Conservation (phyloP, 53 echinoderm and acorn worm species). For the Zoroaster sp. region DNA sequence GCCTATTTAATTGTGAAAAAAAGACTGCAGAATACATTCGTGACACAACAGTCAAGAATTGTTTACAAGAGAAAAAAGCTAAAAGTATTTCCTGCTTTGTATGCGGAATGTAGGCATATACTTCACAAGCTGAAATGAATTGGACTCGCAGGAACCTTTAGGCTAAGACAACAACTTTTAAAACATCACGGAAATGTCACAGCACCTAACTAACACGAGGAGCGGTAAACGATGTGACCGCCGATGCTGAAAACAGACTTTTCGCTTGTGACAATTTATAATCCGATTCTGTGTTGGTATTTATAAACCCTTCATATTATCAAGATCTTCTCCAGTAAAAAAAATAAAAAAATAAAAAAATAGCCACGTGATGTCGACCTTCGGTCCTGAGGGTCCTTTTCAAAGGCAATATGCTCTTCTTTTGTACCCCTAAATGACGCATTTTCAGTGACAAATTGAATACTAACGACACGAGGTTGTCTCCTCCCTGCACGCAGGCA, state of each 20-base stretch:
- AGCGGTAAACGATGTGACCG: too few relatives aligned
- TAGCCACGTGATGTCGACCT: neutral
- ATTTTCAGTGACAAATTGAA: neutral
- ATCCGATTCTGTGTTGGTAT: neutral
- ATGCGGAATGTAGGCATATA: too few relatives aligned
- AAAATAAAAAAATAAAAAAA: too few relatives aligned
- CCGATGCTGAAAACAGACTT: neutral
- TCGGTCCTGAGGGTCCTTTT: neutral
- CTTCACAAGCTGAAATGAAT: too few relatives aligned
- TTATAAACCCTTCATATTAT: neutral
- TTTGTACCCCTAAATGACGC: neutral
- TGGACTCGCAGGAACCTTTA: too few relatives aligned
- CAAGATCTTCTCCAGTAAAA: neutral
- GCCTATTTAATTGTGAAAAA: too few relatives aligned
- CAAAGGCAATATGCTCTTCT: neutral
- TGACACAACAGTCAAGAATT: too few relatives aligned
- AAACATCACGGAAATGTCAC: neutral
- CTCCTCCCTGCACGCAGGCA: neutral
- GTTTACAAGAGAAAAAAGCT: too few relatives aligned
- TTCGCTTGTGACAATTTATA: neutral
- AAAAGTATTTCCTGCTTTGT: too few relatives aligned
- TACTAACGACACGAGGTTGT: neutral
- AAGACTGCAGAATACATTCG: too few relatives aligned
- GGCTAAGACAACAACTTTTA: too few relatives aligned
- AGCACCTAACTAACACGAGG: neutral